Conservation (phyloP, 2,113 vertebrate genomes). For the Murina feae region DNA sequence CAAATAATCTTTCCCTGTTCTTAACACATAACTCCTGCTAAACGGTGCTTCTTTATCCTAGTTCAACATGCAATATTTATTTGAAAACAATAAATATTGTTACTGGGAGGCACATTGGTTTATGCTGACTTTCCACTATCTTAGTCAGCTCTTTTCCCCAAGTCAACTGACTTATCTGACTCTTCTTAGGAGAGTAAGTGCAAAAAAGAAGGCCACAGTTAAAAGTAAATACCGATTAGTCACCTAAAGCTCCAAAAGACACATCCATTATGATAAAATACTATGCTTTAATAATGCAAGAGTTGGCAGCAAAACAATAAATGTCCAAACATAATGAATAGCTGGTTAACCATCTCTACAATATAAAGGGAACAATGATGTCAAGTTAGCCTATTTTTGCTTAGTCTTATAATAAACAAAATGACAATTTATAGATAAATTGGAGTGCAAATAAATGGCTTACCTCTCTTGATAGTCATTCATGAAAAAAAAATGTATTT, state of each 20-base stretch:
- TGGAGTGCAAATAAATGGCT: constrained; percentile 29
- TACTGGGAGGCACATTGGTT: not conserved
- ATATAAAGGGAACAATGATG: not conserved
- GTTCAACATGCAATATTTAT: constrained; percentile 35
- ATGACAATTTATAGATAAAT: not conserved
- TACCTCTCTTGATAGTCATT: not conserved
- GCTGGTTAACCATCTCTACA: not conserved
- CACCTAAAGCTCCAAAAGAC: not conserved
- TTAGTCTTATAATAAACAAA: constrained; percentile 19
- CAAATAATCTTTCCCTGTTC: constrained; percentile 37
- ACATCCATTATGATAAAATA: constrained; percentile 8
- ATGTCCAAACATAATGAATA: constrained; percentile 8
- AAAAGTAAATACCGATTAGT: constrained; percentile 22
- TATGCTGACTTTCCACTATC: not conserved
- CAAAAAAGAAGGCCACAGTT: not conserved
- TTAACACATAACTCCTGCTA: not conserved
- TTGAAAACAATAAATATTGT: constrained; percentile 20
- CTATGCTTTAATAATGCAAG: constrained; percentile 15
- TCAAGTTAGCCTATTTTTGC: not conserved
- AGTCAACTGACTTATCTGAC: not conserved
- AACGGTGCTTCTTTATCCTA: not conserved
- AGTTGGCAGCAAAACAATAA: constrained; percentile 27
- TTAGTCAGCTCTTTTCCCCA: not conserved
- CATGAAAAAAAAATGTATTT: not conserved
- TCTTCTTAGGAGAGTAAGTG: not conserved